phyloP scores from a whole-genome alignment of 1,140 invertebrate genomes.

The Papilio polytes region DNA sequence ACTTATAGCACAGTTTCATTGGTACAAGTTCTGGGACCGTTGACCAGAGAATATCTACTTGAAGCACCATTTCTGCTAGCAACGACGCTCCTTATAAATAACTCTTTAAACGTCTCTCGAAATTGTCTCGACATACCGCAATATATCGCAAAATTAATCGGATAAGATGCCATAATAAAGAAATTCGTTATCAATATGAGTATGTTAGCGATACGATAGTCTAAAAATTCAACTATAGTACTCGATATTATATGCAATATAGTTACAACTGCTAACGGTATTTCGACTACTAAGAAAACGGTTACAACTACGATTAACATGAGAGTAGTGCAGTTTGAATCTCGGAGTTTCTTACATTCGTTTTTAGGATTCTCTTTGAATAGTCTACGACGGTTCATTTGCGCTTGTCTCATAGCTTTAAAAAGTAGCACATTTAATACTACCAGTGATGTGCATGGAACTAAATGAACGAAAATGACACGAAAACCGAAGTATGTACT shows the following conservation, averaged over 20 bases:
- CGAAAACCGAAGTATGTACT: conserved; percentile 93
- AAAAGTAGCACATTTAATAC: conserved; percentile 95
- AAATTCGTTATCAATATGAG: conserved; percentile 95
- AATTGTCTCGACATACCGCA: conserved; percentile 98
- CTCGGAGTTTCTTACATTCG: conserved; percentile 92
- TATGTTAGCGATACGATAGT: conserved; percentile 92
- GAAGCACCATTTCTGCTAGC: conserved; percentile 87
- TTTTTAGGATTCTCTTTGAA: conserved; percentile 93
- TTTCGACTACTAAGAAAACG: conserved; percentile 95
- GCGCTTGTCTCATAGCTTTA: conserved; percentile 91
- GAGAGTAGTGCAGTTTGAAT: conserved; percentile 95
- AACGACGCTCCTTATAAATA: conserved; percentile 89
- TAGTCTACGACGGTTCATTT: conserved; percentile 90
- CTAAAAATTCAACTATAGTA: conserved; percentile 88
- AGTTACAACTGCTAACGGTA: conserved; percentile 95
- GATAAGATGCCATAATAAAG: conserved; percentile 96
- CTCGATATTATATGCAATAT: conserved; percentile 94
- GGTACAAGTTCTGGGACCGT: conserved; percentile 91
- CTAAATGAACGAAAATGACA: conserved; percentile 95
- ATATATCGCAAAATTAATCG: conserved; percentile 97
- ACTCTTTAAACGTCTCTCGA: conserved; percentile 95
- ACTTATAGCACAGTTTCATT: conserved; percentile 92
- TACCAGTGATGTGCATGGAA: conserved; percentile 95
- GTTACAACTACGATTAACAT: conserved; percentile 98
- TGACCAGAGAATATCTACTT: conserved; percentile 91